Conservation (phyloP, 2,888 invertebrate genomes). For the Bembecia ichneumoniformis region DNA sequence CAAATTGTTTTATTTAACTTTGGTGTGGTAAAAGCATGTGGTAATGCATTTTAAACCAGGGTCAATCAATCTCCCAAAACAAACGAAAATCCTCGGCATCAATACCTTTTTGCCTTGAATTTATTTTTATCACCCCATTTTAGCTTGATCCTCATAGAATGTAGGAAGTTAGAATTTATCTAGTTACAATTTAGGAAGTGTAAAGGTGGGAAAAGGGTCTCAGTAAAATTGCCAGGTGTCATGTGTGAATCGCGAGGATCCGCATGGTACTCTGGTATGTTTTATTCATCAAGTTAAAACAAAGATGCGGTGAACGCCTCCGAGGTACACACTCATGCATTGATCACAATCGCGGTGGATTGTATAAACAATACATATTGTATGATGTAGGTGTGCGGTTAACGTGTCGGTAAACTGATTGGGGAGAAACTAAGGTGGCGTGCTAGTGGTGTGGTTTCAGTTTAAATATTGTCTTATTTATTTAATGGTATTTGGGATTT, state of each 20-base stretch:
- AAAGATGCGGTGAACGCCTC: conserved; percentile 40
- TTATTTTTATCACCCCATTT: conserved; percentile 24
- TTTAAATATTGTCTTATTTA: not conserved
- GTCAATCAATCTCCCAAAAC: too few species aligned
- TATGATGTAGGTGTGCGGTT: conserved; percentile 14
- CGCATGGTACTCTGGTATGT: conserved; percentile 43
- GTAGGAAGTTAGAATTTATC: not conserved
- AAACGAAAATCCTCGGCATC: too few species aligned
- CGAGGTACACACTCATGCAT: conserved; percentile 41
- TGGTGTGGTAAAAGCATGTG: too few species aligned
- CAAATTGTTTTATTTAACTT: too few species aligned
- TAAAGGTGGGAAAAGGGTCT: conserved; percentile 10
- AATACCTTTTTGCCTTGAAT: conserved; percentile 17
- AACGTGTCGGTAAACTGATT: conserved; percentile 13
- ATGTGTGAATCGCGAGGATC: conserved; percentile 36
- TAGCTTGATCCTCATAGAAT: conserved; percentile 15
- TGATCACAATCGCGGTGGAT: conserved; percentile 31
- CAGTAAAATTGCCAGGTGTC: conserved; percentile 21
- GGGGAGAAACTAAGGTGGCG: conserved; percentile 1
- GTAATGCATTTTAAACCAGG: too few species aligned
- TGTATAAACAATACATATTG: conserved; percentile 30
- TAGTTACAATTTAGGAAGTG: not conserved
- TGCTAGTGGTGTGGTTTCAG: not conserved
- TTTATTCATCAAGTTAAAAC: conserved; percentile 55
- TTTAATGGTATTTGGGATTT: too few species aligned